phyloP scores from a whole-genome alignment of 2,113 vertebrate species.

The Hypocryptadius cinnamomeus region DNA sequence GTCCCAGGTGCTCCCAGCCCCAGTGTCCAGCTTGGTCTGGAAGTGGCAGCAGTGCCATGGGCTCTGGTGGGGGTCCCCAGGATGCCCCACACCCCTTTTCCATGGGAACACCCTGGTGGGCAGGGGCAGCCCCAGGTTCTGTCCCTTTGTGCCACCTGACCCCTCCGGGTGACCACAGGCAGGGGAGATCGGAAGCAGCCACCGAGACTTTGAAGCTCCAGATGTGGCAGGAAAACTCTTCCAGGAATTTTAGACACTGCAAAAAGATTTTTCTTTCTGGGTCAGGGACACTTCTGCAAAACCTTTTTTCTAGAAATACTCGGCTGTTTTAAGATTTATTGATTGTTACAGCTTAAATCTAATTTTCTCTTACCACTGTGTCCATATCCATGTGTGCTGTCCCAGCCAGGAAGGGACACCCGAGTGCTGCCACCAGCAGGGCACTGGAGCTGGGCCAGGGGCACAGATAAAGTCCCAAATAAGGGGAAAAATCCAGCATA shows the following conservation, averaged over 20 bases:
- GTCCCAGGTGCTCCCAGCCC: not conserved
- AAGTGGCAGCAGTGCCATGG: rapidly evolving
- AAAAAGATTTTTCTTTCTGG: not conserved
- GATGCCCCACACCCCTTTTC: not conserved
- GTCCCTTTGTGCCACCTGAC: not conserved
- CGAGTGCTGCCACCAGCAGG: not conserved
- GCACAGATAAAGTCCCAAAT: not conserved
- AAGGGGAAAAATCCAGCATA: rapidly evolving
- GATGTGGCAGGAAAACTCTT: not conserved
- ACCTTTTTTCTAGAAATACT: not conserved
- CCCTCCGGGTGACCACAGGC: not conserved
- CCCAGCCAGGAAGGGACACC: not conserved
- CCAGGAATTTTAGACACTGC: not conserved
- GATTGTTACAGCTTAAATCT: not conserved
- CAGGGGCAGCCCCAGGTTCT: rapidly evolving
- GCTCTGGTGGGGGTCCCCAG: not conserved
- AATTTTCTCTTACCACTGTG: not conserved
- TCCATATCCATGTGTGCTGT: rapidly evolving
- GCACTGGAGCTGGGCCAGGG: not conserved
- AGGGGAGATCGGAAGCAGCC: not conserved
- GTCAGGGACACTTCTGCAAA: not conserved
- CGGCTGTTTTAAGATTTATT: not conserved
- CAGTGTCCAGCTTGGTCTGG: not conserved
- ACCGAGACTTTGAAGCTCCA: not conserved
- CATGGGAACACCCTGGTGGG: rapidly evolving